Evolutionary conservation across 2,888 invertebrate genomes (phyloP), one percentile per base, ranked within the genome.

Genomic region (Lysandra coridon): DNA sequence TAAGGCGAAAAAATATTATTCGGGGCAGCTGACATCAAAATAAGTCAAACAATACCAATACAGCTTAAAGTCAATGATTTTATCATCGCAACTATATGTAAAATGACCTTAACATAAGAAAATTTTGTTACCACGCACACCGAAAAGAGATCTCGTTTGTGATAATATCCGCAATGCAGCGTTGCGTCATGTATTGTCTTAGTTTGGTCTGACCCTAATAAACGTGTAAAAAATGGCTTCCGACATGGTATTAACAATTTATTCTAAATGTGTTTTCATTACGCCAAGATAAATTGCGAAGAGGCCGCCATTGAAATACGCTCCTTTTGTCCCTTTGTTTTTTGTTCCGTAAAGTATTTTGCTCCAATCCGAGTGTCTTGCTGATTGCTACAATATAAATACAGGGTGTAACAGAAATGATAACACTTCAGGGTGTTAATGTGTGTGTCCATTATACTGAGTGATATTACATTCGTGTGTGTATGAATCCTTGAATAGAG

Each of bases 301-400:
- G 17, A 57, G 57, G 17, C 57, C 57, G 12, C 57, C 57, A 57
- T 57, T 57, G 57, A 57, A 57, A 57, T 57, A 4, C 4, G 14
- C 4, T 57, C 57, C 57, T 57, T 57, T 57, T 57, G 57, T 57
- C 57, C 57, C 57, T 57, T 57, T 57, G 57, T 57, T 57, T 57
- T 44, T 17, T 57, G 57, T 17, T 57, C 57, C 57, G 17, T 17
- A 17, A 17, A 57, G 57, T 57, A 57, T 57, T 57, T 17, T 17
- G 57, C 17, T 57, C n/a, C 62, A 40, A n/a, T 78, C 62, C 60
- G 57, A 78, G 78, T 33, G 78, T 49, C 37, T 40, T 57, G 2
- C 10, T 49, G 57, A 57, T 57, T 57, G 57, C 17, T 57, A 57
- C 57, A 57, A 17, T 17, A 57, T 57, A 57, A 57, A 57, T 57